These are phyloP conservation scores for Pseudachorutes palmiensis DNA, from an alignment of 1,140 invertebrate genomes.

Conservation along the genomic window DNA sequence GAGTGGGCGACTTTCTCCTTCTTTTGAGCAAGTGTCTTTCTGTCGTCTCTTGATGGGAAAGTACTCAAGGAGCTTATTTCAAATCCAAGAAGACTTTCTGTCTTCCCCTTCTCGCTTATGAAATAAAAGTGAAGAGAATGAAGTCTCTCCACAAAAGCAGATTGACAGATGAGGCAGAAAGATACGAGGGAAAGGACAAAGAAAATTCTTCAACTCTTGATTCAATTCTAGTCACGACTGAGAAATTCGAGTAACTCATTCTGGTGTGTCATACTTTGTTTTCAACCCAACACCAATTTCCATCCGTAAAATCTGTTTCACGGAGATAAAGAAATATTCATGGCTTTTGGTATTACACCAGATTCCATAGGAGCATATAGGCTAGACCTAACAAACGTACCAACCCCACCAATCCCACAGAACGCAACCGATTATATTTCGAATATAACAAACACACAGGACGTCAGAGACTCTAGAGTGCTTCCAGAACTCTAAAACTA, in stretches of 20 bases:
- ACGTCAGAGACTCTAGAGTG: too few relatives aligned
- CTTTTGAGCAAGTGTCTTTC: not conserved
- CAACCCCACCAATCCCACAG: too few relatives aligned
- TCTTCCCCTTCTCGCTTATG: not conserved
- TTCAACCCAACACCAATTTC: not conserved
- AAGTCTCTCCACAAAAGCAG: not conserved
- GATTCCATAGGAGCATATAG: not conserved
- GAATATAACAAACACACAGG: too few relatives aligned
- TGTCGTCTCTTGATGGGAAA: not conserved
- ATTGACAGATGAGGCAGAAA: not conserved
- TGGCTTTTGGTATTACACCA: not conserved
- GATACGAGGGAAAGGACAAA: not conserved
- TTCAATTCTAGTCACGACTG: slow-evolving; percentile 11
- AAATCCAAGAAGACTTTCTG: slow-evolving; percentile 1
- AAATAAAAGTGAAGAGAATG: slow-evolving; percentile 5
- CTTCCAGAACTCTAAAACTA: too few relatives aligned
- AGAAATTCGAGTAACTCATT: not conserved
- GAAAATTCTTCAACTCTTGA: not conserved
- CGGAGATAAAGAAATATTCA: not conserved
- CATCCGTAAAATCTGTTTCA: not conserved
- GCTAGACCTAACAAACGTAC: not conserved
- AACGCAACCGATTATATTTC: too few relatives aligned
- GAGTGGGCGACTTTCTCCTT: too few relatives aligned
- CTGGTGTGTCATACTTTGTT: not conserved
- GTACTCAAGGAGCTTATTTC: slow-evolving; percentile 7